These are phyloP conservation scores for Peromyscus maniculatus DNA, from an alignment of 2,113 vertebrate genomes.

Conservation along the genomic window DNA sequence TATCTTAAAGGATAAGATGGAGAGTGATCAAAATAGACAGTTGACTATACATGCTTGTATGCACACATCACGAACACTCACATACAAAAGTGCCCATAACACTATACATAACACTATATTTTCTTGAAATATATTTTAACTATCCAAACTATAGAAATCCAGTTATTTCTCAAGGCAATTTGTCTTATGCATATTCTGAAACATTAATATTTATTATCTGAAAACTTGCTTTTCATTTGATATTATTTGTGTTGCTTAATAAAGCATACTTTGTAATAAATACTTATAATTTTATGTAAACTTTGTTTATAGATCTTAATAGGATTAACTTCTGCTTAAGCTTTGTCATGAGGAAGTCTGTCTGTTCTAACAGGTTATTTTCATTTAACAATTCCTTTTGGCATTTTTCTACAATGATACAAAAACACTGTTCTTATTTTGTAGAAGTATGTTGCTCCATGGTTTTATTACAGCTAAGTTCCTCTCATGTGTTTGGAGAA, in stretches of 20 bases:
- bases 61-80: not conserved
- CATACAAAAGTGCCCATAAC: not conserved
- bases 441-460: not conserved
- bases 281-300: not conserved
- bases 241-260: not conserved
- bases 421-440: not conserved
- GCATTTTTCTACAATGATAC: constrained; percentile 29
- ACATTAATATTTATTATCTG: constrained; percentile 38
- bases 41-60: accelerated
- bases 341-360: not conserved
- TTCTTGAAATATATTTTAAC: constrained; percentile 30
- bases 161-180: constrained; percentile 5
- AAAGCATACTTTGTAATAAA: constrained; percentile 1
- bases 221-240: constrained; percentile 38
- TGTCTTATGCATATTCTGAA: constrained; percentile 37
- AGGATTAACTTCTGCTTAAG: not conserved
- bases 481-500: not conserved
- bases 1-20: not conserved
- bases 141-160: constrained; percentile 36
- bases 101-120: not conserved
- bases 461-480: not conserved
- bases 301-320: constrained; percentile 20
- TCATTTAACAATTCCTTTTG: constrained; percentile 22
- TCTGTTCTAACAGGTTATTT: constrained; percentile 22
- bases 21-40: not conserved